phyloP scores from a whole-genome alignment of 2,113 vertebrate species.

The Cathartes aura region DNA sequence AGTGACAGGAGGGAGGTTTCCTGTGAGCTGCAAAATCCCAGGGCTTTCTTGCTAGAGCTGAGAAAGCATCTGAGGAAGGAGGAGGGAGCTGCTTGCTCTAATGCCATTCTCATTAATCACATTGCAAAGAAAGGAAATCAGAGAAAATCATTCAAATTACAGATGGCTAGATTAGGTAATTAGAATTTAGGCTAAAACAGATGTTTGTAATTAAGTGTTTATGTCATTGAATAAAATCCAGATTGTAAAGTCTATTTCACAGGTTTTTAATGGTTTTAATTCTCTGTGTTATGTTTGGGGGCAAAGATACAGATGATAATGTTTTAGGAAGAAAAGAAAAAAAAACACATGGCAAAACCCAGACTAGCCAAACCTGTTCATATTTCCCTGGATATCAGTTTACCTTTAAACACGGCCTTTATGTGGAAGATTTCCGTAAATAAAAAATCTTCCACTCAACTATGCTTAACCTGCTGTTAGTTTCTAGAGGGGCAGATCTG shows the following conservation, averaged over 20 bases:
- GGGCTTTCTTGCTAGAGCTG: neutral
- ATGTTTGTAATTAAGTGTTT: slow-evolving; percentile 85
- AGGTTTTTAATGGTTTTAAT: slow-evolving; percentile 58
- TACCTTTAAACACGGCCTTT: neutral
- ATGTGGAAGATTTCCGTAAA: neutral
- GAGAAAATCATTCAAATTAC: slow-evolving; percentile 80
- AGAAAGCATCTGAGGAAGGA: neutral
- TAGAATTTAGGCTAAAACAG: slow-evolving; percentile 82
- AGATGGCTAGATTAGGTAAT: slow-evolving; percentile 83
- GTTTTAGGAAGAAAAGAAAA: neutral
- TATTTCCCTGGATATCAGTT: neutral
- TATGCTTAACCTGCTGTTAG: neutral
- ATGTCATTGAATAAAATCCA: slow-evolving; percentile 79
- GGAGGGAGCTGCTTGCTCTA: slow-evolving; percentile 38
- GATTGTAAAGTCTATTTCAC: slow-evolving; percentile 72
- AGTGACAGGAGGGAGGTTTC: slow-evolving; percentile 53
- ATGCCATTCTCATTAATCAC: slow-evolving; percentile 71
- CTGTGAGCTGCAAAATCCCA: neutral
- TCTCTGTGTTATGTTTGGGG: slow-evolving; percentile 41
- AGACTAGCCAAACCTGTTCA: neutral
- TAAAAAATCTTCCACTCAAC: neutral
- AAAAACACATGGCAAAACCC: neutral
- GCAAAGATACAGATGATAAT: slow-evolving; percentile 42
- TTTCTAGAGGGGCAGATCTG: neutral
- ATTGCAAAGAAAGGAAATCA: slow-evolving; percentile 75